These are phyloP conservation scores for Anticlea derivata DNA, from an alignment of 2,888 invertebrate species.

Conservation along the genomic window DNA sequence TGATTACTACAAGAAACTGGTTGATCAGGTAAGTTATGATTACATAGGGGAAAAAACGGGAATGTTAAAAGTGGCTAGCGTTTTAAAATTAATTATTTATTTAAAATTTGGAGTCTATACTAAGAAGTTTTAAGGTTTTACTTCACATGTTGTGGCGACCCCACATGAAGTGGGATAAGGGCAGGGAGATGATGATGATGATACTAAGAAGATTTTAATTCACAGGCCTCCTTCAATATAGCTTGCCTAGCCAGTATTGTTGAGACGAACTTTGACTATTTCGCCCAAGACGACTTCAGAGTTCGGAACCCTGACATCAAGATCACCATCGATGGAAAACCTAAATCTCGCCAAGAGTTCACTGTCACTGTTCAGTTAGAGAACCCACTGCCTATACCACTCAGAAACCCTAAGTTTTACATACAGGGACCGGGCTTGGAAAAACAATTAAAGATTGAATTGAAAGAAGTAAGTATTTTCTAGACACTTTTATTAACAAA, in stretches of 20 bases:
- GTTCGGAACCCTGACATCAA: conserved; percentile 95
- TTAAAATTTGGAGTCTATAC: background rate
- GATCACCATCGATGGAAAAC: conserved; percentile 85
- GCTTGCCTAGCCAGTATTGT: conserved; percentile 91
- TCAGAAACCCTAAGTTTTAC: conserved; percentile 90
- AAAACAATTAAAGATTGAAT: conserved; percentile 87
- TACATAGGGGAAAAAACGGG: no score
- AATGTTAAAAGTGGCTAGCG: no score
- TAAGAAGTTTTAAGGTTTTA: background rate
- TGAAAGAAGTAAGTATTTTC: conserved; percentile 81
- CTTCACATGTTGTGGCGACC: no score
- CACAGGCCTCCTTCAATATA: conserved; percentile 90
- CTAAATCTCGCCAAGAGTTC: conserved; percentile 78
- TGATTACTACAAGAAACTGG: conserved; percentile 90
- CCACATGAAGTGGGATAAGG: no score
- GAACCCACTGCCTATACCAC: conserved; percentile 92
- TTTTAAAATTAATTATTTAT: no score
- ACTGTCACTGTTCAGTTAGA: conserved; percentile 87
- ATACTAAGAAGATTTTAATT: conserved; percentile 6
- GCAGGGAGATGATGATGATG: no score
- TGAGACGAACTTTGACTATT: conserved; percentile 93
- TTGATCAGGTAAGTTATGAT: conserved; percentile 85
- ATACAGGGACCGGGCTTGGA: conserved; percentile 93
- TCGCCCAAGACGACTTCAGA: conserved; percentile 94
- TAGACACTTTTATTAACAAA: background rate